Evolutionary conservation across 2,113 vertebrate species (phyloP).

Genomic region (Echinops telfairi): DNA sequence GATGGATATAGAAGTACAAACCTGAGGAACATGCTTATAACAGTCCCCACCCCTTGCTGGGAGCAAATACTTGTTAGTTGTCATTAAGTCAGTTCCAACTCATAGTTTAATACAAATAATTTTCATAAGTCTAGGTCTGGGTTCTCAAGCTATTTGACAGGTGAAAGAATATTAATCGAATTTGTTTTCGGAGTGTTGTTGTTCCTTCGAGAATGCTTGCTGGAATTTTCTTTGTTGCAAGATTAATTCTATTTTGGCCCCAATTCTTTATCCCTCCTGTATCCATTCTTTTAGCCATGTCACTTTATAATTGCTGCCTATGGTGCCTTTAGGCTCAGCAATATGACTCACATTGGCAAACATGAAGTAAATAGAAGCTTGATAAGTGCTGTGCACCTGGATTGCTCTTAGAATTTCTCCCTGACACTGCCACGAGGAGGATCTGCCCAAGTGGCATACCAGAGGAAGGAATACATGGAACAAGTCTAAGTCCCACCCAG

Average conservation of each 20-base stretch:
- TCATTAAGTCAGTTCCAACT: not conserved
- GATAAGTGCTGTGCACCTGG: not conserved
- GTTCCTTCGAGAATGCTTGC: not conserved
- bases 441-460: not conserved
- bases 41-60: conserved; percentile 2
- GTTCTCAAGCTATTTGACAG: conserved; percentile 9
- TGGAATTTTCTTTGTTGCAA: conserved; percentile 34
- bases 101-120: not conserved
- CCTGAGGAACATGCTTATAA: not conserved
- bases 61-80: conserved; percentile 15
- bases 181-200: conserved; percentile 23
- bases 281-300: not conserved
- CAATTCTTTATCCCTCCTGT: not conserved
- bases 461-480: not conserved
- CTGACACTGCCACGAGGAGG: not conserved
- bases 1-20: not conserved
- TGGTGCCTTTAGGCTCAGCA: not conserved
- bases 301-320: conserved; percentile 34
- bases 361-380: not conserved
- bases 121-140: not conserved
- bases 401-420: not conserved
- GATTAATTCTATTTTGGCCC: not conserved
- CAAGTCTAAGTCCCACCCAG: not conserved
- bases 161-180: conserved; percentile 20
- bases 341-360: not conserved